Conservation (phyloP, 2,888 invertebrate genomes). For the Ariolimax columbianus region DNA sequence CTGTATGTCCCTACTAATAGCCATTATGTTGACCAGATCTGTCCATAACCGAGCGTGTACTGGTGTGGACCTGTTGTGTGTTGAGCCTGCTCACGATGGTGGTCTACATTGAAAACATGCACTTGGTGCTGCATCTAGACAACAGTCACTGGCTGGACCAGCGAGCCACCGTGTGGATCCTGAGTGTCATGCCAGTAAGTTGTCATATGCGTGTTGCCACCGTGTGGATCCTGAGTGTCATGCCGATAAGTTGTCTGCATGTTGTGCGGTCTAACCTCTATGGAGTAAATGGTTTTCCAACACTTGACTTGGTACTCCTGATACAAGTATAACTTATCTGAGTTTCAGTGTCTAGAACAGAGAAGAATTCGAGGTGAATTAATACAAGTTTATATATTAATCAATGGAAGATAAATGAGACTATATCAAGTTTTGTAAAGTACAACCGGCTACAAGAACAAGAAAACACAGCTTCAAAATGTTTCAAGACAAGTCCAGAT, state of each 20-base stretch:
- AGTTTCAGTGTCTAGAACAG: too few species aligned
- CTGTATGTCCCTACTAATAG: too few species aligned
- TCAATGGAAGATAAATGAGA: background rate
- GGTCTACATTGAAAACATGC: background rate
- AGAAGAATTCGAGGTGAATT: too few species aligned
- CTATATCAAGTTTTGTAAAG: too few species aligned
- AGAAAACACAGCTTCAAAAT: too few species aligned
- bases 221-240: background rate
- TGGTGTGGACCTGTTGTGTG: background rate
- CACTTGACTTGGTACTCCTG: too few species aligned
- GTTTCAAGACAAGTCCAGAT: too few species aligned
- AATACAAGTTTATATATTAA: too few species aligned
- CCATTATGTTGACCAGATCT: conserved; percentile 2
- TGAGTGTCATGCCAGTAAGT: conserved; percentile 13
- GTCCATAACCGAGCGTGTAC: background rate
- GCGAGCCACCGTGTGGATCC: conserved; percentile 4
- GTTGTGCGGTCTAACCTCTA: too few species aligned
- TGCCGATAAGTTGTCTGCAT: conserved; percentile 22
- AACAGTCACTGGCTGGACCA: background rate
- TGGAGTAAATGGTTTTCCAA: too few species aligned
- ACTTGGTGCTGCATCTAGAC: background rate
- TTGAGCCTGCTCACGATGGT: background rate
- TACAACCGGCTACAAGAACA: too few species aligned
- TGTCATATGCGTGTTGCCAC: background rate
- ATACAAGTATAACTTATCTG: too few species aligned